phyloP scores from a whole-genome alignment of 2,113 vertebrate genomes.

The Megaceryle torquata region DNA sequence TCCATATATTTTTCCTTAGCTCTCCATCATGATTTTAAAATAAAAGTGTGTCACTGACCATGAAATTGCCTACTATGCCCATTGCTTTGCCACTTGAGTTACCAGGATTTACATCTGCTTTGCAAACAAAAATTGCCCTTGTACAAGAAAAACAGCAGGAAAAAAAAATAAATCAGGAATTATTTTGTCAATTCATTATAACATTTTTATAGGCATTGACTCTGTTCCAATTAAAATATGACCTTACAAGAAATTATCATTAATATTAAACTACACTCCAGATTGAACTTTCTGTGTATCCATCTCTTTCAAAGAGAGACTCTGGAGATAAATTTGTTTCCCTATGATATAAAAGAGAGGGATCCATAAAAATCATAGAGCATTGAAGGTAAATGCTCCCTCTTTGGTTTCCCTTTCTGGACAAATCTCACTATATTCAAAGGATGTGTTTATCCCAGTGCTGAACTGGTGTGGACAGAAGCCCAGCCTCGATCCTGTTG shows the following conservation, averaged over 20 bases:
- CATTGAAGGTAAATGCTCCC: background rate
- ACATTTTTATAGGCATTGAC: background rate
- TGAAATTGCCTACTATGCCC: background rate
- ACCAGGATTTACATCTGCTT: background rate
- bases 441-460: conserved; percentile 50
- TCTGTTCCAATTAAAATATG: background rate
- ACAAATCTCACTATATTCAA: background rate
- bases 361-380: background rate
- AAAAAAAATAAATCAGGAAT: background rate
- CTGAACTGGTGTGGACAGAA: background rate
- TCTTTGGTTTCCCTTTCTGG: background rate
- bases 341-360: background rate
- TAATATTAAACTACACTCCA: background rate
- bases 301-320: background rate
- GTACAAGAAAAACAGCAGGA: background rate
- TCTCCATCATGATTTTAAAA: background rate
- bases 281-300: background rate
- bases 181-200: background rate
- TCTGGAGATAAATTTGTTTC: background rate
- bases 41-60: background rate
- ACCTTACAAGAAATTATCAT: background rate
- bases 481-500: background rate
- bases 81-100: accelerated
- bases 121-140: background rate
- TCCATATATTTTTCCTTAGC: background rate